Base-by-base conservation (phyloP, 2,797 vertebrate species). In the Lithobates pipiens region DNA sequence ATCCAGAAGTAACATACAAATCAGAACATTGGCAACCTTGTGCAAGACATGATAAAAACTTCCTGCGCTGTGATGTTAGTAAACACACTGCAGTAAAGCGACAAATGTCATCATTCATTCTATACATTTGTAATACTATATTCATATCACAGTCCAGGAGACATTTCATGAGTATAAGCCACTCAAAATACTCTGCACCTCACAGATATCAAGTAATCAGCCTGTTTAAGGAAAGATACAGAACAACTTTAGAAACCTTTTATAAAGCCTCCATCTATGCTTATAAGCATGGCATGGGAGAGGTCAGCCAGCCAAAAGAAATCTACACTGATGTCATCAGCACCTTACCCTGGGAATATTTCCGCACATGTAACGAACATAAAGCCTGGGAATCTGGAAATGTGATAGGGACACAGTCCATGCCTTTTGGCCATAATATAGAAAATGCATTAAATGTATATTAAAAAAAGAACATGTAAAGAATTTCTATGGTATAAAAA, bases 301-400 rank as follows among this genome's bases (percentile, higher is more conserved):
- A 88, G 86, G 84, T 88, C 84, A 86, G 78, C 77, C 77, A 84
- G 84, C 77, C 81, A 86, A 80, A 83, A 81, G 74, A 86, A 84
- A 78, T 80, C 77, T 85, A 84, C 81, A 84, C 70, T 86, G 86
- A 85, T 86, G 84, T 80, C 73, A 85, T 87, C 74, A 87, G 83
- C 79, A 87, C 85, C 83, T 88, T 84, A 84, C 74, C 84, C 88
- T 88, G 77, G 86, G 84, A 88, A 86, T 88, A 86, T 89, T 80
- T 80, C 69, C 65, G 72, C 76, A 88, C 73, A 84, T 87, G 81
- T 81, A 88, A 88, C 78, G 77, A 83, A 88, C 77, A 87, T 86
- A 84, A 86, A 88, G 86, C 86, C 86, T 88, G 81, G 86, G 86
- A 89, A 88, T 88, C 79, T 83, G 77, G 81, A 88, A 88, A 87